Evolutionary conservation across 2,797 vertebrate genomes (phyloP).

Genomic region (Onychomys leucogaster): DNA sequence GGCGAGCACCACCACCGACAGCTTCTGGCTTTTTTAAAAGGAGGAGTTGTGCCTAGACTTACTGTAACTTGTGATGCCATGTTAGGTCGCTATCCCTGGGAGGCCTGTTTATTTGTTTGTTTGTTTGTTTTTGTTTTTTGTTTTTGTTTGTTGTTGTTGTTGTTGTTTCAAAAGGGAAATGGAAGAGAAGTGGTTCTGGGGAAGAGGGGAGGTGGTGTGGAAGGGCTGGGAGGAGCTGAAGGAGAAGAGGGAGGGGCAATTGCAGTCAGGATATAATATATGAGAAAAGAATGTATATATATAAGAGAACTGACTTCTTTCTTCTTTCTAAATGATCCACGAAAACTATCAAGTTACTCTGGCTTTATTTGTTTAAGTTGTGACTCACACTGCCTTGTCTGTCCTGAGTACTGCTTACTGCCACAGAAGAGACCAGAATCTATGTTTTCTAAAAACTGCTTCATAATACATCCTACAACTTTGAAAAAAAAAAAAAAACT

Average conservation of each 20-base stretch:
- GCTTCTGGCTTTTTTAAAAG: neutral
- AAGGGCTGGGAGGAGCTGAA: neutral
- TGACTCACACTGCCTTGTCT: neutral
- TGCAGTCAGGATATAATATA: neutral
- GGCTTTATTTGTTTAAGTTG: conserved; percentile 26
- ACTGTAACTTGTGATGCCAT: neutral
- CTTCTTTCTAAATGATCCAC: neutral
- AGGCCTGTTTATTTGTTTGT: too few relatives aligned
- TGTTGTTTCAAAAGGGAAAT: too few relatives aligned
- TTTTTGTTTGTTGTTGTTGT: too few relatives aligned
- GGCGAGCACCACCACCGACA: too few relatives aligned
- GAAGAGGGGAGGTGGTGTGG: neutral
- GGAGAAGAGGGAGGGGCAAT: neutral
- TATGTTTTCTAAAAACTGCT: neutral
- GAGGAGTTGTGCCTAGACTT: neutral
- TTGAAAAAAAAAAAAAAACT: neutral
- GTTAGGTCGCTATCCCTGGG: neutral
- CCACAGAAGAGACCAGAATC: neutral
- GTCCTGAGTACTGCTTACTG: neutral
- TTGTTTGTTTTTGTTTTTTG: too few relatives aligned
- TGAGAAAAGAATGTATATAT: neutral
- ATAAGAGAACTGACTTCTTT: neutral
- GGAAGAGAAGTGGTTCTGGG: neutral
- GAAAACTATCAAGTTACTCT: neutral
- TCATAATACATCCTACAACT: neutral